These are phyloP conservation scores for Sturnira hondurensis DNA, from an alignment of 2,113 vertebrate species.

Conservation along the genomic window DNA sequence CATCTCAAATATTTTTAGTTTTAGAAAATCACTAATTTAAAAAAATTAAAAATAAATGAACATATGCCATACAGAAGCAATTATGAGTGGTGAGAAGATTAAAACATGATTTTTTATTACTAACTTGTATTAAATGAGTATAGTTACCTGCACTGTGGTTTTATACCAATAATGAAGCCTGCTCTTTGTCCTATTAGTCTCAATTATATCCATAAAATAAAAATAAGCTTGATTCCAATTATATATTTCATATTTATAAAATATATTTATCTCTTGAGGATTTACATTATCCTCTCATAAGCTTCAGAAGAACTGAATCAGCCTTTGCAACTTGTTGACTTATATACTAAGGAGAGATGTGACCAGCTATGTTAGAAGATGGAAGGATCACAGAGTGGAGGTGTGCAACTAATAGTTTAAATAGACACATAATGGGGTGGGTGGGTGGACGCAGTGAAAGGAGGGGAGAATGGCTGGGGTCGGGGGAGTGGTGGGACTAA, in stretches of 20 bases:
- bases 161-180: background rate
- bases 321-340: background rate
- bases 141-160: background rate
- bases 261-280: background rate
- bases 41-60: background rate
- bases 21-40: slow-evolving; percentile 3
- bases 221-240: background rate
- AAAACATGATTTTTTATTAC: background rate
- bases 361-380: background rate
- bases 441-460: no score
- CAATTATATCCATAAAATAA: background rate
- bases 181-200: background rate
- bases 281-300: background rate
- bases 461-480: no score
- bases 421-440: background rate
- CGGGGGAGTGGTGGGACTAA: no score
- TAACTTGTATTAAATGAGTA: background rate
- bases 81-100: background rate
- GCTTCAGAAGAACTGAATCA: background rate
- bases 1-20: slow-evolving; percentile 9
- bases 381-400: background rate
- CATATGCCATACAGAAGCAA: background rate
- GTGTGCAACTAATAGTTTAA: background rate
- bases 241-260: background rate
- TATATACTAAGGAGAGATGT: background rate